Conservation (phyloP, 1,140 invertebrate species). For the Bombus terrestris region DNA sequence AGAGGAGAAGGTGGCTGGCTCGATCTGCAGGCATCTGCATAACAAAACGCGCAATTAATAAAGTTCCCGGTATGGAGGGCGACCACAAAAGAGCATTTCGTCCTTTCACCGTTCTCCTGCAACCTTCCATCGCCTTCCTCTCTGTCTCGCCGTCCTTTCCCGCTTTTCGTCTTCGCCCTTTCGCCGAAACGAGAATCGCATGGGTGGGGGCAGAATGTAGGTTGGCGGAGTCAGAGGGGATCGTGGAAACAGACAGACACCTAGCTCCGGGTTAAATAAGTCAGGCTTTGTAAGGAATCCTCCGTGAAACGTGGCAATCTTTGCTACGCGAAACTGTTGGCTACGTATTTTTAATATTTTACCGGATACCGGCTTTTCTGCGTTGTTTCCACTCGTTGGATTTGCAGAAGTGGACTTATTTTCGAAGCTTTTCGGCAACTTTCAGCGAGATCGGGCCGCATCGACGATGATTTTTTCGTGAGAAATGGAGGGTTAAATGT, state of each 20-base stretch:
- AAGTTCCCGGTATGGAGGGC: conserved; percentile 75
- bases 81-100: conserved; percentile 80
- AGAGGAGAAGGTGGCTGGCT: conserved; percentile 63
- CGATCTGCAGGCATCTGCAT: conserved; percentile 78
- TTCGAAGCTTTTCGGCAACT: no score
- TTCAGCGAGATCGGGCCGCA: neutral
- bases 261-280: conserved; percentile 76
- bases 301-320: conserved; percentile 75
- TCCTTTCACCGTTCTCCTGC: conserved; percentile 77
- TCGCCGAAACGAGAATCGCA: conserved; percentile 8
- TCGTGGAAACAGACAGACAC: conserved; percentile 25
- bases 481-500: no score
- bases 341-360: conserved; percentile 31
- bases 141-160: neutral
- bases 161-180: neutral
- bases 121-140: conserved; percentile 46
- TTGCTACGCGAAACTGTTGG: conserved; percentile 51
- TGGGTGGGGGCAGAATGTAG: conserved; percentile 24
- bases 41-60: conserved; percentile 83
- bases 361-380: neutral
- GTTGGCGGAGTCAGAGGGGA: conserved; percentile 33
- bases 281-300: conserved; percentile 79
- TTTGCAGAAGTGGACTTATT: neutral
- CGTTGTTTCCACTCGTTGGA: neutral
- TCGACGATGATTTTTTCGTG: no score